Evolutionary conservation across 1,140 invertebrate genomes (phyloP).

Genomic region (Drosophila burlai): DNA sequence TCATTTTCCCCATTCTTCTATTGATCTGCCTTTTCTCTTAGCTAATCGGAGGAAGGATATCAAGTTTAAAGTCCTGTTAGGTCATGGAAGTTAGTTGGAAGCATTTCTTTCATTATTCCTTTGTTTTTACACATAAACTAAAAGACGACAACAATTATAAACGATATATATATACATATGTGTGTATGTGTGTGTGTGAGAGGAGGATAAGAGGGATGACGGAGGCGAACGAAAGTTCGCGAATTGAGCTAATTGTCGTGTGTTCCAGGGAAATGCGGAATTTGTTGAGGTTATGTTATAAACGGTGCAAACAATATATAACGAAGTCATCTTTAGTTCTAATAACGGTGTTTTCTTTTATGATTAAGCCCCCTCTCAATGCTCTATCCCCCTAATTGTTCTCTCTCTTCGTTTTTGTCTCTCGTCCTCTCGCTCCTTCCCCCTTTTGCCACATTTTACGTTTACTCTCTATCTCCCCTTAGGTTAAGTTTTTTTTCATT

Average conservation of each 20-base stretch:
- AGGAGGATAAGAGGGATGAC: not conserved
- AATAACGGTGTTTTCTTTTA: not conserved
- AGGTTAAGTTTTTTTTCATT: conserved; percentile 1
- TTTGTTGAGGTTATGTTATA: conserved; percentile 14
- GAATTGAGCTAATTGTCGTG: conserved; percentile 32
- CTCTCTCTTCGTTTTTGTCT: not conserved
- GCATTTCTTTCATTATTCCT: conserved; percentile 10
- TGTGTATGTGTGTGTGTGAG: not conserved
- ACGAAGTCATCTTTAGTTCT: not conserved
- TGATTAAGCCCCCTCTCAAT: not conserved
- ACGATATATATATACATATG: not conserved
- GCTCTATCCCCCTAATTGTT: not conserved
- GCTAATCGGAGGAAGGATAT: conserved; percentile 2
- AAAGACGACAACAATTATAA: conserved; percentile 24
- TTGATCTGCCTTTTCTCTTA: conserved; percentile 1
- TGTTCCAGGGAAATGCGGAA: conserved; percentile 17
- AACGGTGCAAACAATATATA: conserved; percentile 21
- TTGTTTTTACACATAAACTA: conserved; percentile 22
- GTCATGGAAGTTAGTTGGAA: conserved; percentile 34
- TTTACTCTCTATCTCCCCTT: conserved; percentile 13
- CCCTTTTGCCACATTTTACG: conserved; percentile 5
- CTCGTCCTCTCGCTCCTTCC: not conserved
- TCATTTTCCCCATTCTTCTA: not conserved
- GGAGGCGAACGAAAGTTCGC: conserved; percentile 12
- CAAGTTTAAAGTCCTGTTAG: conserved; percentile 4